Base-by-base conservation (phyloP, 2,888 invertebrate species). In the Morpho helenor region DNA sequence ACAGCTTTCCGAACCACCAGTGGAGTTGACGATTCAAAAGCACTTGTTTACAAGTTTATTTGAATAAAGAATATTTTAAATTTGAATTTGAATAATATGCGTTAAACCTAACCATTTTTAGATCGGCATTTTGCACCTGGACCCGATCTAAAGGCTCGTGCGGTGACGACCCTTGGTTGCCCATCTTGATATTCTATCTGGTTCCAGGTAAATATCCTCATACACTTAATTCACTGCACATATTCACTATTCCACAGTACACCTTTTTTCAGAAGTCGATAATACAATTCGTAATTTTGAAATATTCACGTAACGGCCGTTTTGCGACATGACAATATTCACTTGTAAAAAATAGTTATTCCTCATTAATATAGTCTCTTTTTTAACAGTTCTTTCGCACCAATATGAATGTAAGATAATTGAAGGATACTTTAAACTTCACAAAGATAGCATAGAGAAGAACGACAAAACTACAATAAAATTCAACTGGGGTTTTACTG, bases 141-240 rank as follows among this genome's bases (percentile, higher is more conserved):
- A 92, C 93, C 81, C 94, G 92, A 80, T 96, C 96, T 81, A 96
- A 92, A 71, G 96, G 96, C 85, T 95, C 95, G 85, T 96, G 96
- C 69, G 93, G 93, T 76, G 95, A 95, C 70, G 96, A 96, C 76
- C 95, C 95, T 86, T 95, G 95, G 84, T 96, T 96, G 76, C 96
- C 96, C 96, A 96, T 96, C 71, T 67, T 84, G 57, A 47, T 43
- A 23, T 49, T 57, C 47, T 56, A 40, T 52, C 52, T 44, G 44
- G 47, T 44, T 46, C 41, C 57, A 58, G 56, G 55, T 52, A 55
- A 49, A 61, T 55, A 31, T 57, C 59, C 56, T 64, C 52, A 61
- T 43, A 55, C 60, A 63, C 58, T 56, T 7, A 47, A 61, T 49
- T 45, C 65, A 72, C 65, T 61, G 62, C 68, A 74, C 69, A 68